Evolutionary conservation across 2,888 invertebrate genomes (phyloP).

Genomic region (Allygus modestus): DNA sequence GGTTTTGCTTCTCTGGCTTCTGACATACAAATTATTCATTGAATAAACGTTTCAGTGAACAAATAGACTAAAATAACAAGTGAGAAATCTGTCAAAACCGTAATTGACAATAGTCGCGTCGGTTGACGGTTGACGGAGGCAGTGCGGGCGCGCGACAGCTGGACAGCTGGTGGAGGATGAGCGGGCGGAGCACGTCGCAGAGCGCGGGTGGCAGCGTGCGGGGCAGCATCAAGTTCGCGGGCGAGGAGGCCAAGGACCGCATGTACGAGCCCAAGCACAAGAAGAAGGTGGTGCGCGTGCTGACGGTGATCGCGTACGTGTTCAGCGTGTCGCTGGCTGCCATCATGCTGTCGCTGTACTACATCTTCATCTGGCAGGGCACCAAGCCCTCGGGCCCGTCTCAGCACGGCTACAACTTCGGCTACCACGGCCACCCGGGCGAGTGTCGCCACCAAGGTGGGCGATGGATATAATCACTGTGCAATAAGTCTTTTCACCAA

Average conservation of each 20-base stretch:
- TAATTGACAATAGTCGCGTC: no score
- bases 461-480: no score
- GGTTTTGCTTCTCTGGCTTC: no score
- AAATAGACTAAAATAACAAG: no score
- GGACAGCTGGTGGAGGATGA: no score
- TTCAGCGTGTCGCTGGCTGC: slow-evolving; percentile 96
- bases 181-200: slow-evolving; percentile 45
- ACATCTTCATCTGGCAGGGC: slow-evolving; percentile 93
- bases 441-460: slow-evolving; percentile 9
- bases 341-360: slow-evolving; percentile 95
- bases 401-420: slow-evolving; percentile 16
- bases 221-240: slow-evolving; percentile 79
- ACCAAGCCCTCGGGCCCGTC: not conserved
- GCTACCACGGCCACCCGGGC: not conserved
- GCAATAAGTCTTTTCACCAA: not conserved
- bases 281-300: slow-evolving; percentile 92
- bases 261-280: slow-evolving; percentile 90
- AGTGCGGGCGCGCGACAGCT: no score
- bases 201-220: slow-evolving; percentile 60
- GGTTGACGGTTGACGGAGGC: no score
- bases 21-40: no score
- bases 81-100: no score
- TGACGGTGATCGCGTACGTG: slow-evolving; percentile 96
- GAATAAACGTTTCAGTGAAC: no score
- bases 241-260: slow-evolving; percentile 82